phyloP scores from a whole-genome alignment of 2,888 invertebrate species.

The Allolobophora icterica region DNA sequence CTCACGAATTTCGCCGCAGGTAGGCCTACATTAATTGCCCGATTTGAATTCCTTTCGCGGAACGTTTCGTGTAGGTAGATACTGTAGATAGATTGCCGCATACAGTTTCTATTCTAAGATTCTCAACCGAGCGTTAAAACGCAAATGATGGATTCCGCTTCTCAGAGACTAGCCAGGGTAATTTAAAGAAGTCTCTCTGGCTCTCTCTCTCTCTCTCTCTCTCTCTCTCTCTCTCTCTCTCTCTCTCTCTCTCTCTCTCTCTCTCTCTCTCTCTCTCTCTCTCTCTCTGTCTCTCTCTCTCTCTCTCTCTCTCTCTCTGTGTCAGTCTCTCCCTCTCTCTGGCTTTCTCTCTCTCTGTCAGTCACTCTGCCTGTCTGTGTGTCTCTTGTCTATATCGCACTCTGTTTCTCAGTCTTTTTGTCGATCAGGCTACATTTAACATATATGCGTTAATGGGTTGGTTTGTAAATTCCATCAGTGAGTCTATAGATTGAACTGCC shows the following conservation, averaged over 20 bases:
- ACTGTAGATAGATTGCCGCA: too few relatives aligned
- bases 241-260: neutral
- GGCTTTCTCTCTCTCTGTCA: neutral
- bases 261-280: neutral
- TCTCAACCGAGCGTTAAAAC: neutral
- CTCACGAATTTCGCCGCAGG: too few relatives aligned
- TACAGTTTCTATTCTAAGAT: neutral
- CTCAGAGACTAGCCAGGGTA: neutral
- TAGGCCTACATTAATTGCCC: too few relatives aligned
- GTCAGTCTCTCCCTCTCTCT: too few relatives aligned
- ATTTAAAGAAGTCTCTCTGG: neutral
- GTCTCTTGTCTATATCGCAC: neutral
- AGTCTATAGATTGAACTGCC: neutral
- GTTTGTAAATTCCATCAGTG: neutral
- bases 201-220: neutral
- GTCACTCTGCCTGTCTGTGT: neutral
- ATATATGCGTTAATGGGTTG: neutral
- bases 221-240: neutral
- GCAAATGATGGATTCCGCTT: neutral
- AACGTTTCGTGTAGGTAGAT: too few relatives aligned
- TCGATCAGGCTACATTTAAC: neutral
- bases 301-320: neutral
- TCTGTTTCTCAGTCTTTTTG: neutral
- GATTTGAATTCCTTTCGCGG: too few relatives aligned
- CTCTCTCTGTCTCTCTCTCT: neutral